Evolutionary conservation across 2,888 invertebrate genomes (phyloP).

Genomic region (Nipponacmea schrenckii): DNA sequence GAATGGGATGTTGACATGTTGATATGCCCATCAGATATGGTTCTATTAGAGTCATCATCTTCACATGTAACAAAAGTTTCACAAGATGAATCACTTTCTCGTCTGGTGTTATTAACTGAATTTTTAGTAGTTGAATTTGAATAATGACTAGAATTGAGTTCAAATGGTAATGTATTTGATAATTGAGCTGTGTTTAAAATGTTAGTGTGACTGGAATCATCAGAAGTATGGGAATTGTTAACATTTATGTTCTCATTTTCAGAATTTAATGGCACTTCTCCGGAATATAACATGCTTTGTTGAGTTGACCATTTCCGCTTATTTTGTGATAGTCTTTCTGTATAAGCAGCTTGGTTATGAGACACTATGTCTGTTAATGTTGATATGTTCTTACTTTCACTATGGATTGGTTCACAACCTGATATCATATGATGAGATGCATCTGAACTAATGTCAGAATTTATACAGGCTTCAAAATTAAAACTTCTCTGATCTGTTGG

Average conservation of each 20-base stretch:
- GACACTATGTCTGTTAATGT: background rate
- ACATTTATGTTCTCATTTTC: too few relatives aligned
- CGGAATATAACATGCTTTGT: too few relatives aligned
- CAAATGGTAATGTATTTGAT: background rate
- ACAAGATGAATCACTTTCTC: conserved; percentile 22
- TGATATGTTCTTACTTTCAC: background rate
- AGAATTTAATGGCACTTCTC: too few relatives aligned
- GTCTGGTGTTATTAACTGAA: background rate
- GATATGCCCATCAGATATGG: background rate
- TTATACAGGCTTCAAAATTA: background rate
- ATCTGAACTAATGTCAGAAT: background rate
- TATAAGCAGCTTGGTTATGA: background rate
- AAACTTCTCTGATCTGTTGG: background rate
- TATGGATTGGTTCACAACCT: background rate
- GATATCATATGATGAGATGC: background rate
- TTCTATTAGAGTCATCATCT: conserved; percentile 8
- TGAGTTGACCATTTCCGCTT: background rate
- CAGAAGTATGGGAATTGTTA: too few relatives aligned
- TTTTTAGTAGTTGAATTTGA: too few relatives aligned
- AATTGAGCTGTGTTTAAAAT: background rate
- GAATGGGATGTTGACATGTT: background rate
- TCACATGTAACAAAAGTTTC: conserved; percentile 46
- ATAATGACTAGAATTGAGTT: background rate
- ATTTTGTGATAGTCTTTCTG: background rate
- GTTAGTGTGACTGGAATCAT: too few relatives aligned